These are phyloP conservation scores for Furcula furcula DNA, from an alignment of 2,888 invertebrate genomes.

Conservation along the genomic window DNA sequence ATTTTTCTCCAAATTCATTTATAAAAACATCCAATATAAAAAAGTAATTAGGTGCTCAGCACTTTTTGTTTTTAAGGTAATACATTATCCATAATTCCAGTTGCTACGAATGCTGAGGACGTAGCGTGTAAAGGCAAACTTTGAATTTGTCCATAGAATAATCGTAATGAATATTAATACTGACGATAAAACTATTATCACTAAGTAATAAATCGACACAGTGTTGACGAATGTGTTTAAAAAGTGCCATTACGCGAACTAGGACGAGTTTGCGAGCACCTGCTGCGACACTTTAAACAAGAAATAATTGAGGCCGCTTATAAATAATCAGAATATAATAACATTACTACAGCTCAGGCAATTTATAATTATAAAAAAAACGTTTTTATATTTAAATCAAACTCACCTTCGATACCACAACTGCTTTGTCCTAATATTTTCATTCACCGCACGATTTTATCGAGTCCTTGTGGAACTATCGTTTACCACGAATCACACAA, in stretches of 20 bases:
- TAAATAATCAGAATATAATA: conserved; percentile 25
- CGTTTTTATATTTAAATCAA: conserved; percentile 17
- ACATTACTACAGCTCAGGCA: conserved; percentile 7
- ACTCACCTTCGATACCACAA: conserved; percentile 57
- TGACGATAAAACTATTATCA: conserved; percentile 5
- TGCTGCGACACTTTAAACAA: conserved; percentile 31
- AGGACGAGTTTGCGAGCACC: conserved; percentile 22
- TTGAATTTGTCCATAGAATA: background rate
- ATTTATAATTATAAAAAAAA: conserved; percentile 21
- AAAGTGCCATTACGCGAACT: conserved; percentile 20
- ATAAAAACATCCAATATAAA: conserved; percentile 6
- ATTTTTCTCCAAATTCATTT: conserved; percentile 17
- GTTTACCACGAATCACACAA: conserved; percentile 52
- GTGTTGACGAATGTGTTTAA: conserved; percentile 9
- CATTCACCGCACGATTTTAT: conserved; percentile 35
- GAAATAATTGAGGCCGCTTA: conserved; percentile 33
- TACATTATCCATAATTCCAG: conserved; percentile 18
- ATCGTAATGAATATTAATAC: background rate
- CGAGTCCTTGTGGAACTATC: conserved; percentile 41
- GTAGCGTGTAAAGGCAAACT: conserved; percentile 5
- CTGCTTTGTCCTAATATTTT: conserved; percentile 33
- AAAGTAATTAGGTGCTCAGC: conserved; percentile 18
- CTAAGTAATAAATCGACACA: conserved; percentile 9
- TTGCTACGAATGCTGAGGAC: conserved; percentile 1
- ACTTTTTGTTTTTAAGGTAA: conserved; percentile 9